Percentiles rank a stretch among this genome's conserved stretches.
These are phyloP conservation scores for Elmis aenea DNA, from an alignment of 2,888 invertebrate genomes.

Conservation along the genomic window DNA sequence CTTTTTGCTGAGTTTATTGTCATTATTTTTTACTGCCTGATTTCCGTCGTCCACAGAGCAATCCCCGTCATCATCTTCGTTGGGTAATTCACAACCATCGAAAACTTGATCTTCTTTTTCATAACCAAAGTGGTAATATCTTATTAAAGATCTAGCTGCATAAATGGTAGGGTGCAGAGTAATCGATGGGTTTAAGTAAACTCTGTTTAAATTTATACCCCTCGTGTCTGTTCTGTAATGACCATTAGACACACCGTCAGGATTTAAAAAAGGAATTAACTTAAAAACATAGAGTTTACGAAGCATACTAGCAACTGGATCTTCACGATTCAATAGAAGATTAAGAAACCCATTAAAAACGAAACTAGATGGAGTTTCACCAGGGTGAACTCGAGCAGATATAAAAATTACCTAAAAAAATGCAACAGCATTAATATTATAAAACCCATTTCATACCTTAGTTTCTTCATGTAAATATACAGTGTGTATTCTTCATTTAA, in stretches of 20 bases:
- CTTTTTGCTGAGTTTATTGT: slow-evolving; percentile 34
- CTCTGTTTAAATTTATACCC: slow-evolving; percentile 83
- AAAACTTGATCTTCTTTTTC: slow-evolving; percentile 54
- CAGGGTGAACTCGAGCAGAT: slow-evolving; percentile 87
- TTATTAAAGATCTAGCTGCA: slow-evolving; percentile 73
- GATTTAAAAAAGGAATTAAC: slow-evolving; percentile 85
- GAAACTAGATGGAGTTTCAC: slow-evolving; percentile 87
- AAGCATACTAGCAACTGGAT: slow-evolving; percentile 67
- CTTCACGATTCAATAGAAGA: slow-evolving; percentile 67
- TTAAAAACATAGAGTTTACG: slow-evolving; percentile 80
- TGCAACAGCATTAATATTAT: slow-evolving; percentile 1
- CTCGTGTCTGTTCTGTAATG: slow-evolving; percentile 82
- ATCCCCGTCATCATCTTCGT: slow-evolving; percentile 24
- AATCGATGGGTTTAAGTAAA: slow-evolving; percentile 75
- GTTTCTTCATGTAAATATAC: too few species aligned
- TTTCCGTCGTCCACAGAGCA: slow-evolving; percentile 26
- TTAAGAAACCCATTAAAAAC: slow-evolving; percentile 86
- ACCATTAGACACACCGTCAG: slow-evolving; percentile 83
- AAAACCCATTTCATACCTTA: too few species aligned
- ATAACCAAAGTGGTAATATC: slow-evolving; percentile 67
- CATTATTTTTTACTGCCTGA: slow-evolving; percentile 21
- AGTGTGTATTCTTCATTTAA: too few species aligned
- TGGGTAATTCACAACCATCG: slow-evolving; percentile 16
- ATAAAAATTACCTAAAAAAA: slow-evolving; percentile 68
- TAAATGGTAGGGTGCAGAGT: slow-evolving; percentile 77